Percentiles rank a stretch among this genome's conserved stretches.
These are phyloP conservation scores for Chymomyza costata DNA, from an alignment of 1,140 invertebrate species.

Conservation along the genomic window DNA sequence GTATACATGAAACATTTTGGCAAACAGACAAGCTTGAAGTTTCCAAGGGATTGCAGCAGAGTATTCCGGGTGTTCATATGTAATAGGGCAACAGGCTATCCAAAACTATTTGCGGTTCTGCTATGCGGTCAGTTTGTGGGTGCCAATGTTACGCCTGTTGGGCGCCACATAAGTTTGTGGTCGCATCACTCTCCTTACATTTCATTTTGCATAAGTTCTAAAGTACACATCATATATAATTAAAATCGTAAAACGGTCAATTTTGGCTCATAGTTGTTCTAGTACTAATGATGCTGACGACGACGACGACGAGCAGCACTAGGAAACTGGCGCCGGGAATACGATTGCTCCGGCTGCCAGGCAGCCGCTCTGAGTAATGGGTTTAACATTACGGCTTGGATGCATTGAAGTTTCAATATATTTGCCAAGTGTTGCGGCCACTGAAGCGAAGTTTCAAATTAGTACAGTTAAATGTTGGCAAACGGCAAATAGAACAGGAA, in stretches of 20 bases:
- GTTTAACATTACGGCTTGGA: constrained; percentile 39
- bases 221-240: constrained; percentile 75
- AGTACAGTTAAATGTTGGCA: constrained; percentile 36
- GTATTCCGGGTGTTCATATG: too few species aligned
- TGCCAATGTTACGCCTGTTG: constrained; percentile 43
- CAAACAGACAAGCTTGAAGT: too few species aligned
- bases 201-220: constrained; percentile 72
- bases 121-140: constrained; percentile 57
- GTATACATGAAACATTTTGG: too few species aligned
- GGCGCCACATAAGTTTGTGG: constrained; percentile 58
- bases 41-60: too few species aligned
- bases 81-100: constrained; percentile 43
- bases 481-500: too few species aligned
- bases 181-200: constrained; percentile 52
- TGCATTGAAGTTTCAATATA: constrained; percentile 56
- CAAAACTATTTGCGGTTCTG: constrained; percentile 66
- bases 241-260: constrained; percentile 74
- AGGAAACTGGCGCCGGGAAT: too few species aligned
- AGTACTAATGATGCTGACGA: constrained; percentile 12
- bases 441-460: constrained; percentile 40
- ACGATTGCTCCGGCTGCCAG: not conserved
- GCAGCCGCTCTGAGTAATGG: constrained; percentile 54
- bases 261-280: constrained; percentile 31
- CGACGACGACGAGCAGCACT: not conserved
- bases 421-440: constrained; percentile 29